Evolutionary conservation across 2,113 vertebrate species (phyloP), one percentile per base, ranked within the genome.

Genomic region (Limanda limanda): DNA sequence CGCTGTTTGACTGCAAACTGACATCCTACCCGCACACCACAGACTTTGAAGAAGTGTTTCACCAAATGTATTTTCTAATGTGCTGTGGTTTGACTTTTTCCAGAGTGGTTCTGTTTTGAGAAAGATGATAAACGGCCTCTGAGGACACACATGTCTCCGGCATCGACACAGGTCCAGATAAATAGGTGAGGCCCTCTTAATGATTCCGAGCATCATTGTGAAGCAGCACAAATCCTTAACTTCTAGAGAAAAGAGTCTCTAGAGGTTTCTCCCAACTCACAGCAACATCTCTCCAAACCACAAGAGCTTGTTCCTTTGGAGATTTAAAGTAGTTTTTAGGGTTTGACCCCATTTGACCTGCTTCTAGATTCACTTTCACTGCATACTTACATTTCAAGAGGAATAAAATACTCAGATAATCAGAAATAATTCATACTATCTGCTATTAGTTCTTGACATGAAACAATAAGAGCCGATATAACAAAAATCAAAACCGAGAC

Each of bases 91-190:
- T 84, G 2, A 60, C 51, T 84, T 80, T 82, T 90, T 71, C 15
- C 92, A 97, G 96, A 97, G 57, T 94, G 92, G 93, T 94, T 96
- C 89, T 93, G 92, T 82, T 92, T 95, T 31, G 94, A 96, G 84
- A 96, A 95, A 78, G 88, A 94, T 31, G 90, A 91, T 17, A 94
- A 84, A 83, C 85, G 9, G 0, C 35, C 42, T 4, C 21, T 52
- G 20, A 88, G 71, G 51, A 86, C 74, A 47, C 85, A 83, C 12
- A 40, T 89, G 82, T 86, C 90, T 74, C 85, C 82, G 62, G 87
- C 75, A 45, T 12, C 83, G 6, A 70, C 91, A 31, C 79, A 67
- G 63, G 73, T 69, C 18, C 82, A 69, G 60, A 64, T 78, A 15
- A 86, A 76, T 76, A 90, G 93, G 95, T 95, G 86, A 95, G 88